These are phyloP conservation scores for Scaptomyza flava DNA, from an alignment of 2,888 invertebrate genomes.

Conservation along the genomic window DNA sequence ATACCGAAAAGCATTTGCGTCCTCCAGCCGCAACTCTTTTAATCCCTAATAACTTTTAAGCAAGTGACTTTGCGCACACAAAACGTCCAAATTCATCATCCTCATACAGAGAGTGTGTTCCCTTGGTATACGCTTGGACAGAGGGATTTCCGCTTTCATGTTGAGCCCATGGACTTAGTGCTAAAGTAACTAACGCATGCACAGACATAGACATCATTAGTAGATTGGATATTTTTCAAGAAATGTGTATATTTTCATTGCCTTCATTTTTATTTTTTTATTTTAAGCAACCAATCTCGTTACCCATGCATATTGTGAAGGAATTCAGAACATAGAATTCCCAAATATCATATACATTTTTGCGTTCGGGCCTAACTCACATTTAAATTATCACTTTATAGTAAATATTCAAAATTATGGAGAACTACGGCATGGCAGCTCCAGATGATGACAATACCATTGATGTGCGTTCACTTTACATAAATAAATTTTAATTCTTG, in stretches of 20 bases:
- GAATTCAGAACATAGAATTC: background rate
- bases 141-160: slow-evolving; percentile 46
- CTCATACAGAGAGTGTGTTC: slow-evolving; percentile 22
- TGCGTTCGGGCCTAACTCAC: slow-evolving; percentile 3
- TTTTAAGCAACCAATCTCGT: slow-evolving; percentile 5
- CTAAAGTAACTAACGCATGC: slow-evolving; percentile 7
- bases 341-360: background rate
- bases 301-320: background rate
- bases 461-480: slow-evolving; percentile 2
- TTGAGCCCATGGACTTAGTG: slow-evolving; percentile 42
- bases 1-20: slow-evolving; percentile 61
- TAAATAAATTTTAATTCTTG: background rate
- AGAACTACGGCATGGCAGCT: slow-evolving; percentile 35
- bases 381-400: slow-evolving; percentile 16
- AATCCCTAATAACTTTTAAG: slow-evolving; percentile 80
- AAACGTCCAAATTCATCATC: slow-evolving; percentile 80
- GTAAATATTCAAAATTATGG: slow-evolving; percentile 30
- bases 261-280: slow-evolving; percentile 3
- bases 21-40: slow-evolving; percentile 69
- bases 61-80: slow-evolving; percentile 79
- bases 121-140: slow-evolving; percentile 29
- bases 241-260: too few relatives aligned
- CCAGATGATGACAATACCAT: slow-evolving; percentile 17
- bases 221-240: slow-evolving; percentile 34
- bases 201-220: slow-evolving; percentile 38